A percentile compares a stretch with the other conserved stretches of the same genome.
These are phyloP conservation scores for Cariama cristata DNA, from an alignment of 2,113 vertebrate genomes.

Conservation along the genomic window DNA sequence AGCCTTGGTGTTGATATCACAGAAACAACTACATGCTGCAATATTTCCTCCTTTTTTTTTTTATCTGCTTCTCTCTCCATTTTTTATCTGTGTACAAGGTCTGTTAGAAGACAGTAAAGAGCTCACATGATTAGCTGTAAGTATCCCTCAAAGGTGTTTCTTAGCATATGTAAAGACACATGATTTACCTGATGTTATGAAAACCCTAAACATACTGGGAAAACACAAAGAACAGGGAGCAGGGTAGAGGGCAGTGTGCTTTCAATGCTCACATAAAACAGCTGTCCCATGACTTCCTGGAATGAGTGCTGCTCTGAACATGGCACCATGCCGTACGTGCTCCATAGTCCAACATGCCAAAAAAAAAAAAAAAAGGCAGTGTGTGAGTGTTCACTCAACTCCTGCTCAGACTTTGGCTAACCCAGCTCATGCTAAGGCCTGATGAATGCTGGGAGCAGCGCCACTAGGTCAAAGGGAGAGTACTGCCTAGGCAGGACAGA, in stretches of 20 bases:
- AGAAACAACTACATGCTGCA: neutral
- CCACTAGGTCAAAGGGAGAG: neutral
- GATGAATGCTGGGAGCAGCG: neutral
- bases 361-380: neutral
- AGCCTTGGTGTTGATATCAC: neutral
- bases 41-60: neutral
- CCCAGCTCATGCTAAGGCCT: neutral
- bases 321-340: accelerated
- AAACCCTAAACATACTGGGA: neutral
- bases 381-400: neutral
- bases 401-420: neutral
- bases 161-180: neutral
- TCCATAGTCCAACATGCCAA: neutral
- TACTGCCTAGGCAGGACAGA: too few species aligned
- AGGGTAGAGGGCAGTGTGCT: neutral
- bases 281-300: neutral
- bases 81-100: neutral
- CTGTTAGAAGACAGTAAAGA: neutral
- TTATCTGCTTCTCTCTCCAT: neutral
- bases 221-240: neutral
- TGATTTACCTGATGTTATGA: neutral
- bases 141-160: neutral
- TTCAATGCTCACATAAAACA: neutral
- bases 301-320: neutral
- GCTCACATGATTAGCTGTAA: neutral